Evolutionary conservation across 2,888 invertebrate species (phyloP), one percentile per base, ranked within the genome.

Genomic region (Blastobasis adustella): DNA sequence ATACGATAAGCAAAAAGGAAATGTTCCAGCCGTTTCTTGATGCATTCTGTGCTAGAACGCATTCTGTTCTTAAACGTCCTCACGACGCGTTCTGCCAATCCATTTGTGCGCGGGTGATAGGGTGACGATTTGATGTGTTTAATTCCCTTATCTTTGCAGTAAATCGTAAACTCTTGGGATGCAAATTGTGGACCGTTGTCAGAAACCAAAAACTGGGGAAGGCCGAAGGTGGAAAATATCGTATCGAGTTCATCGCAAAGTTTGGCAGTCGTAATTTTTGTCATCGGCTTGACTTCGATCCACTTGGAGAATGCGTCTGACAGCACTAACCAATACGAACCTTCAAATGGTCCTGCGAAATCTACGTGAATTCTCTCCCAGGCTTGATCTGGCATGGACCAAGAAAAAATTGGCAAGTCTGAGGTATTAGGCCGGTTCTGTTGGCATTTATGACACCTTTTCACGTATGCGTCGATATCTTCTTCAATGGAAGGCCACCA

Each of bases 401-500:
- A 50, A 8, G 50, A 50, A n/a, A 40, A 50, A n/a, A 50, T 10
- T 4, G 40, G 50, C 23, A 46, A 41, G 37, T 50, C 46, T 40
- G 9, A 9, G 4, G 6, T 40, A 40, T 9, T 8, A 8, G 41
- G 41, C 7, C 41, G 41, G 41, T 40, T 40, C 9, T 6, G 7
- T 40, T 40, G 41, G 41, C 41, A 40, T 40, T 4, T 40, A 4
- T 40, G 9, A 9, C 51, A 51, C 39, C 44, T 42, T 10, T 43
- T 42, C 5, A 51, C n/a, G 23, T 10, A 38, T 1, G 45, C 36
- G 5, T 51, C 51, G 2, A 47, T 44, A n/a, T 51, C 44, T 43
- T 47, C 43, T 8, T 52, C 52, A 36, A 52, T 49, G 6, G 46
- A 46, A 23, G 46, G 49, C 52, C 52, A 52, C 52, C 52, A 49